Evolutionary conservation across 2,888 invertebrate genomes (phyloP), one percentile per base, ranked within the genome.

Genomic region (Arenicola marina): DNA sequence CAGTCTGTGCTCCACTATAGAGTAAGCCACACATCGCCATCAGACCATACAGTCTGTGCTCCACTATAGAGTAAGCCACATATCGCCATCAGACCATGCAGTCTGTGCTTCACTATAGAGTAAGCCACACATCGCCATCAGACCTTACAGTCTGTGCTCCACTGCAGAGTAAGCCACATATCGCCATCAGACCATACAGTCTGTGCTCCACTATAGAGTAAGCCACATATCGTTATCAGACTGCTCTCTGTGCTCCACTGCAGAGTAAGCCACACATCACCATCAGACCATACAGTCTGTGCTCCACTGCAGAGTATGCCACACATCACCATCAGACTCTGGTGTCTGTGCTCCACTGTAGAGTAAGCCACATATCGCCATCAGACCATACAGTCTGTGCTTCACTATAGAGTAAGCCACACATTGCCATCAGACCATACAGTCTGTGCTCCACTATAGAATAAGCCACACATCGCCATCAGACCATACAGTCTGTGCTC

Each of bases 171-270:
- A 61, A 51, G 63, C n/a, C 38, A 4, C 59, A 55, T 58, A 33
- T 62, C 11, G 61, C 59, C 45, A 38, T 65, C n/a, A 21, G 62
- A 32, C 68, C 68, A 2, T 61, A 66, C 29, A 56, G 61, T 15
- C 58, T 68, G 33, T 32, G 65, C 53, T 61, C 60, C 34, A 56
- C 63, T 7, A 59, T 68, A 11, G 65, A 63, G 68, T 68, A 61
- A 51, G 63, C n/a, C 38, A 4, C 59, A 55, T 58, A 33, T 62
- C 11, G 61, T 57, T 38, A 38, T 65, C n/a, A 21, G 62, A 32
- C 68, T 61, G 63, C 29, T 55, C 61, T 15, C 58, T 68, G 33
- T 32, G 65, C 53, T 61, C 60, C 34, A 56, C 63, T 7, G 57
- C 66, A 11, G 65, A 63, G 68, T 68, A 61, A 51, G 63, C n/a